Percentiles rank a stretch among this genome's conserved stretches.
phyloP scores from a whole-genome alignment of 2,797 vertebrate species.

The Protosalanx chinensis region DNA sequence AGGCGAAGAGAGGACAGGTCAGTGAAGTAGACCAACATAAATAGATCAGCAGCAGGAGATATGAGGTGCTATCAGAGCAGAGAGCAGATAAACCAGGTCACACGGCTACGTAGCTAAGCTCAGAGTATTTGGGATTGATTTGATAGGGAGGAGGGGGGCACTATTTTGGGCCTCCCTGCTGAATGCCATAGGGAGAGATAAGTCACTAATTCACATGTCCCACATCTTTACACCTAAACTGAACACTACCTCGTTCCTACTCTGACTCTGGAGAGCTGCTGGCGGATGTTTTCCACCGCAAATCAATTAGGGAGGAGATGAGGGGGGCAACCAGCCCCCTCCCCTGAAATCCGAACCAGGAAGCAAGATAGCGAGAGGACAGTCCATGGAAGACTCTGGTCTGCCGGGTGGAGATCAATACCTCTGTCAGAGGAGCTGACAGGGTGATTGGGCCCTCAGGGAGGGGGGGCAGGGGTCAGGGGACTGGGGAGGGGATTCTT shows the following conservation, averaged over 20 bases:
- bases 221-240: too few relatives aligned
- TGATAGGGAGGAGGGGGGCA: background rate
- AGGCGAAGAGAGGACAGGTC: background rate
- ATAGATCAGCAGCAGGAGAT: background rate
- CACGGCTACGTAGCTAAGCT: background rate
- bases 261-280: background rate
- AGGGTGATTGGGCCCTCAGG: background rate
- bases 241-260: background rate
- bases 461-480: too few relatives aligned
- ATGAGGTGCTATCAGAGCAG: background rate
- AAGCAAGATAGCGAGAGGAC: background rate
- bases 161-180: background rate
- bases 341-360: too few relatives aligned
- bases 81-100: background rate
- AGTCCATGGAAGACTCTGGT: background rate
- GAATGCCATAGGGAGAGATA: conserved; percentile 2
- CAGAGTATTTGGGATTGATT: conserved; percentile 3
- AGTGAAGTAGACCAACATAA: background rate
- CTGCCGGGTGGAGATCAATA: background rate
- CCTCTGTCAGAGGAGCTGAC: background rate
- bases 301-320: too few relatives aligned
- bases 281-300: too few relatives aligned
- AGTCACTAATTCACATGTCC: background rate
- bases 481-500: background rate
- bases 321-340: too few relatives aligned